A percentile compares a stretch with the other conserved stretches of the same genome.
Evolutionary conservation across 1,140 invertebrate species (phyloP).

Genomic region (Zaprionus africanus): DNA sequence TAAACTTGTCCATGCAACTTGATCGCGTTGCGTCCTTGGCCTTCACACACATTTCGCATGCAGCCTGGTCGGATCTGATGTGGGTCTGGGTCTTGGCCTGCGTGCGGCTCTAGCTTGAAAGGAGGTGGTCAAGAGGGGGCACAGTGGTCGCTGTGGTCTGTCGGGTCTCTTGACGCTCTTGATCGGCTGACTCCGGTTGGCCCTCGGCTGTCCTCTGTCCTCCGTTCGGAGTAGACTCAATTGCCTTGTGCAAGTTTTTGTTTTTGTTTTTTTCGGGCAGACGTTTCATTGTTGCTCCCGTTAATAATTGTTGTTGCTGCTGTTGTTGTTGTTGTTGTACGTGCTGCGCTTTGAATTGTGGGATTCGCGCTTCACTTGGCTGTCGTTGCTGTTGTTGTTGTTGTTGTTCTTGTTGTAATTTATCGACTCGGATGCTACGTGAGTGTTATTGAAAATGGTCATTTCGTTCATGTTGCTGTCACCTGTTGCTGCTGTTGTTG

Average conservation of each 20-base stretch:
- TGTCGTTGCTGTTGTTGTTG: slow-evolving; percentile 7
- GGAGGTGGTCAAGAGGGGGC: background rate
- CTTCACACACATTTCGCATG: slow-evolving; percentile 61
- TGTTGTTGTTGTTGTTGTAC: slow-evolving; percentile 52
- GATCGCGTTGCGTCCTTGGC: slow-evolving; percentile 60
- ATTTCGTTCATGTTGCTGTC: slow-evolving; percentile 58
- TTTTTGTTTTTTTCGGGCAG: slow-evolving; percentile 22
- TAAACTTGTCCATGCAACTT: slow-evolving; percentile 19
- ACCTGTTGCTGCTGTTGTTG: slow-evolving; percentile 25
- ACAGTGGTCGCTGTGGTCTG: slow-evolving; percentile 20
- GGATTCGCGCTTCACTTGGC: slow-evolving; percentile 29
- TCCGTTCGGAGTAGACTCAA: slow-evolving; percentile 10
- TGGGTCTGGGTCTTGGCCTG: slow-evolving; percentile 3
- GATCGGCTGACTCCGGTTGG: background rate
- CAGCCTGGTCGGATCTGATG: slow-evolving; percentile 21
- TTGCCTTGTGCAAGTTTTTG: slow-evolving; percentile 45
- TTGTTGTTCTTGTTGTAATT: slow-evolving; percentile 65
- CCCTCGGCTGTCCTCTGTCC: slow-evolving; percentile 22
- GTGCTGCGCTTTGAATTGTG: slow-evolving; percentile 59
- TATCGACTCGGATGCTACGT: slow-evolving; percentile 80
- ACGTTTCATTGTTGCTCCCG: slow-evolving; percentile 58
- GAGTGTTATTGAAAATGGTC: slow-evolving; percentile 82
- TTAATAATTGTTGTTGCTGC: slow-evolving; percentile 37
- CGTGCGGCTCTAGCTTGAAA: background rate
- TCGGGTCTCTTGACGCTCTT: background rate